Base-by-base conservation (phyloP, 2,797 vertebrate genomes). In the Mastacembelus armatus region DNA sequence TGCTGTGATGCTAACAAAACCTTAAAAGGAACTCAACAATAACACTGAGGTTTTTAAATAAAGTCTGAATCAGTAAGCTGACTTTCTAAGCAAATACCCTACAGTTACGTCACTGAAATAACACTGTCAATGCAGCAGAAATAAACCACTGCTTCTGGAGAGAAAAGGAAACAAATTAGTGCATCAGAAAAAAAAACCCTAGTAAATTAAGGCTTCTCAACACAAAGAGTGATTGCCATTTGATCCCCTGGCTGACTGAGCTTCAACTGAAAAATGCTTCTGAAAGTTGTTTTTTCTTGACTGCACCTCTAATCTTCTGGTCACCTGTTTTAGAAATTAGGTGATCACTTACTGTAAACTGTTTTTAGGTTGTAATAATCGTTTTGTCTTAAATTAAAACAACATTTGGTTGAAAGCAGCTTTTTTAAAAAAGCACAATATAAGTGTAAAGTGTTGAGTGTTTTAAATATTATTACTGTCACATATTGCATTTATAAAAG, bases 181-280 rank as follows among this genome's bases (percentile, higher is more conserved):
- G 16, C 1, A 18, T 51, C 59, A 43, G 47, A 27, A 43, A n/a
- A n/a, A n/a, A n/a, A n/a, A n/a, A n/a, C n/a, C n/a, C n/a, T n/a
- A n/a, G n/a, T n/a, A n/a, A n/a, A n/a, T n/a, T n/a, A n/a, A n/a
- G n/a, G n/a, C n/a, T n/a, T n/a, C n/a, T n/a, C n/a, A n/a, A n/a
- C n/a, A n/a, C n/a, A n/a, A n/a, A n/a, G n/a, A n/a, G n/a, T 29
- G 57, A 65, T 39, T 68, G 61, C 66, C 58, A 59, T 67, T 55
- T 40, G 29, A 77, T 45, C 52, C 62, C 43, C 54, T 26, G 51
- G 44, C 63, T 18, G 33, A 29, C 14, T 65, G 18, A 30, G 59
- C 51, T 45, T 50, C 35, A 2, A 8, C 16, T 7, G 33, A 62
- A 32, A 12, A 49, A 29, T 1, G 9, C 32, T 45, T 26, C n/a